Conservation (phyloP, 1,140 invertebrate genomes). For the Drosophila gunungcola region DNA sequence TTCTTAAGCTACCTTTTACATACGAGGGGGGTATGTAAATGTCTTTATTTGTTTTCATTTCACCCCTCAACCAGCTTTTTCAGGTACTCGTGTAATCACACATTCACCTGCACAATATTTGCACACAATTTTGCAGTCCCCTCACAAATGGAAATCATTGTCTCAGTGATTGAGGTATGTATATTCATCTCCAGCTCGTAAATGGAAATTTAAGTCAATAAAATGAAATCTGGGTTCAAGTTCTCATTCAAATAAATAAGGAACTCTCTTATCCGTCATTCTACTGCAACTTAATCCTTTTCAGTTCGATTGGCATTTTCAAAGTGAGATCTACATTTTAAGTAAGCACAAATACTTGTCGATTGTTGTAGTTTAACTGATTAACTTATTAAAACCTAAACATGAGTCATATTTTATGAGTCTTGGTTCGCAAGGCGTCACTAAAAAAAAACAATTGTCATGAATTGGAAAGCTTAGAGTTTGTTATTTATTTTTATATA, state of each 20-base stretch:
- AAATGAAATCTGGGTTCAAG: slow-evolving; percentile 56
- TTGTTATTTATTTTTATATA: too few relatives aligned
- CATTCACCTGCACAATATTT: slow-evolving; percentile 62
- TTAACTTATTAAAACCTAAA: too few relatives aligned
- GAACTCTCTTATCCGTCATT: not conserved
- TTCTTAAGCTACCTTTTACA: slow-evolving; percentile 21
- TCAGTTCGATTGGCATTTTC: slow-evolving; percentile 16
- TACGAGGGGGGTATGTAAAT: slow-evolving; percentile 15
- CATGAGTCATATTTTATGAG: too few relatives aligned
- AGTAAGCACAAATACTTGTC: too few relatives aligned
- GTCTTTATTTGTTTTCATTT: slow-evolving; percentile 26
- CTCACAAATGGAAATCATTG: slow-evolving; percentile 26
- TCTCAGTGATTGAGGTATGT: slow-evolving; percentile 18
- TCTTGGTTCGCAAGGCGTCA: too few relatives aligned
- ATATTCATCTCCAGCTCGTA: slow-evolving; percentile 26
- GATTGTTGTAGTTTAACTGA: too few relatives aligned
- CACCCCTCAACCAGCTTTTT: not conserved
- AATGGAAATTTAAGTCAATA: slow-evolving; percentile 53
- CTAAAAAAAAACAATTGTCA: too few relatives aligned
- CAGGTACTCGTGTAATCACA: slow-evolving; percentile 52
- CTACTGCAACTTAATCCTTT: slow-evolving; percentile 14
- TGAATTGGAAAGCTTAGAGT: too few relatives aligned
- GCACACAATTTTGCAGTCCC: slow-evolving; percentile 35
- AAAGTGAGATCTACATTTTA: not conserved
- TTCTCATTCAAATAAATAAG: slow-evolving; percentile 24